phyloP scores from a whole-genome alignment of 2,113 vertebrate genomes.

The Pachyramphus minor region DNA sequence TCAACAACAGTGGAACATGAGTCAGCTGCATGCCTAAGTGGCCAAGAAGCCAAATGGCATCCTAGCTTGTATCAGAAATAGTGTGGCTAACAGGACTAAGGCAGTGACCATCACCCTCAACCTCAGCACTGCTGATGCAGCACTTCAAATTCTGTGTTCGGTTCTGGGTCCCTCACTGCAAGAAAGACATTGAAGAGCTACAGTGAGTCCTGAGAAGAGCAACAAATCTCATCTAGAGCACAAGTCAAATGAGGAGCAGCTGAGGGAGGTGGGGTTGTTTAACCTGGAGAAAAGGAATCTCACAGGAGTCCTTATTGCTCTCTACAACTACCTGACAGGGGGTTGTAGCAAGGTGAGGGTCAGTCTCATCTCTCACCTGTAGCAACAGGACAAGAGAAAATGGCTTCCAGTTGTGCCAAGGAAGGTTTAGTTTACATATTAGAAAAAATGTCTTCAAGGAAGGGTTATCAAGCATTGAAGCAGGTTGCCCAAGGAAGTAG shows the following conservation, averaged over 20 bases:
- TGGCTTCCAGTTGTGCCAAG: background rate
- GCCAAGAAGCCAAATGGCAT: background rate
- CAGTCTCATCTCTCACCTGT: background rate
- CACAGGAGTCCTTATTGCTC: background rate
- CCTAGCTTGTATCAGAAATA: background rate
- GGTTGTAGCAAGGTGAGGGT: background rate
- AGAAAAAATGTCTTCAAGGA: background rate
- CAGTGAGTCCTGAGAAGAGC: rapidly evolving
- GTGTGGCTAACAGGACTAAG: background rate
- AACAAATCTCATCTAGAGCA: background rate
- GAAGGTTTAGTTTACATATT: background rate
- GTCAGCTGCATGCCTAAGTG: background rate
- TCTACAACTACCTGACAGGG: background rate
- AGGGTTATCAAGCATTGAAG: background rate
- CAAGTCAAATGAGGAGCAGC: background rate
- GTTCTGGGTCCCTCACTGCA: background rate
- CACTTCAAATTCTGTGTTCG: background rate
- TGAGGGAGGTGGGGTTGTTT: background rate
- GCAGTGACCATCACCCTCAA: background rate
- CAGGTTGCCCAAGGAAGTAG: background rate
- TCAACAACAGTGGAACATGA: background rate
- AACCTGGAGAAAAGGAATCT: background rate
- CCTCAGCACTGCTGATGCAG: background rate
- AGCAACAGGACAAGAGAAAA: background rate
- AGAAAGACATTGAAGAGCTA: background rate